Base-by-base conservation (phyloP, 2,113 vertebrate genomes). In the Nerophis lumbriciformis region DNA sequence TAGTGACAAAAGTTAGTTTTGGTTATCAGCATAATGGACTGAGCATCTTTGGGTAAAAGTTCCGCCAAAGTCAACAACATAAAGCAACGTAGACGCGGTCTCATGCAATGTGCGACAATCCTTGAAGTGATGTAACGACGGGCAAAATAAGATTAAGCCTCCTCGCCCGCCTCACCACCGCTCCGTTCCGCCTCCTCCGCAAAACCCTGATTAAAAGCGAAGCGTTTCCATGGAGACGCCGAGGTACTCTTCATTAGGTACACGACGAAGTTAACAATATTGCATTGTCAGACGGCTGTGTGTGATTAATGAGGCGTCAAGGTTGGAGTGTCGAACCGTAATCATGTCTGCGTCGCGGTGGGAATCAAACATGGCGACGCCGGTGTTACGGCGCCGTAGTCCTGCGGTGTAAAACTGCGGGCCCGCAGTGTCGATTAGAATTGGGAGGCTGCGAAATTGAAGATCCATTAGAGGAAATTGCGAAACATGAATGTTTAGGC, bases 181-280 rank as follows among this genome's bases (percentile, higher is more conserved):
- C 59, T 69, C 69, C 72, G 57, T 68, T 71, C 16, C 47, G 52
- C 37, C 36, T 39, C 37, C 52, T 77, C 56, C 48, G 64, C 51
- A 44, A 53, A 19, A 38, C 52, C 60, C 7, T 48, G 47, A 58
- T 72, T 67, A 61, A 61, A 71, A 68, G 55, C 47, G 10, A 58
- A 60, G 59, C 13, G 76, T 85, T 82, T 71, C 71, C 69, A 82
- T 77, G 69, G 83, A 67, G 65, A 82, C 54, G 0, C 49, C 35
- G 61, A 64, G 66, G 58, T 50, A 66, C 45, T 72, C 58, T 62
- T 69, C 21, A 61, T 56, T 44, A 47, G 66, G 75, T 78, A 68
- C 65, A 8, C 37, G 36, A 15, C 6, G 42, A 12, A 45, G 10
- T 45, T 3, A 45, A 45, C 42, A 45, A 45, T 12, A 45, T 45